Percentiles rank a stretch among this genome's conserved stretches.
phyloP scores from a whole-genome alignment of 2,888 invertebrate species.

The Andrena trimmerana region DNA sequence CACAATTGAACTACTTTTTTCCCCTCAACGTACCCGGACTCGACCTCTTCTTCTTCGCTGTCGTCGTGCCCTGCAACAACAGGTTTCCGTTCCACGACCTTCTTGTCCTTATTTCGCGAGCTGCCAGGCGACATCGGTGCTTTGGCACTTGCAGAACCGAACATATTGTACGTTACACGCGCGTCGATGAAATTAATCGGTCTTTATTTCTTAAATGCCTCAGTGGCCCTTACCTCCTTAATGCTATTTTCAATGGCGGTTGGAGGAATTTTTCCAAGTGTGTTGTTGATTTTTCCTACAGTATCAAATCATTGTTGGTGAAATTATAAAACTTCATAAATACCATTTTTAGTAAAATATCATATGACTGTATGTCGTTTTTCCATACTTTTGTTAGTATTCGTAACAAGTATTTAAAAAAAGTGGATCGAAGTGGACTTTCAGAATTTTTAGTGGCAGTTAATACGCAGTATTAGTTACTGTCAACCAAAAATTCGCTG shows the following conservation, averaged over 20 bases:
- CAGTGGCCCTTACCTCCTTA: slow-evolving; percentile 16
- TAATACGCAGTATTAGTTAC: too few relatives aligned
- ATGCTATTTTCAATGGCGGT: not conserved
- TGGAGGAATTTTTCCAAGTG: slow-evolving; percentile 21
- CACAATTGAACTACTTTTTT: slow-evolving; percentile 67
- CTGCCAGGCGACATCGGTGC: slow-evolving; percentile 33
- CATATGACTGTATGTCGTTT: too few relatives aligned
- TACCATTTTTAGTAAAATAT: too few relatives aligned
- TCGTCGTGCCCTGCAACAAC: slow-evolving; percentile 44
- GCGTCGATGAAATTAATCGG: not conserved
- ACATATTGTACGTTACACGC: slow-evolving; percentile 13
- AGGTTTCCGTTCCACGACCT: slow-evolving; percentile 63
- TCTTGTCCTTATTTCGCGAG: slow-evolving; percentile 66
- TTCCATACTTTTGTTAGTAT: too few relatives aligned
- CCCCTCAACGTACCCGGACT: slow-evolving; percentile 59
- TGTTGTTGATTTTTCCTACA: slow-evolving; percentile 34
- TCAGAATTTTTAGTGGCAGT: too few relatives aligned
- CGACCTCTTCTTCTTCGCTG: slow-evolving; percentile 53
- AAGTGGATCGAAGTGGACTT: too few relatives aligned
- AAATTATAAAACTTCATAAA: not conserved
- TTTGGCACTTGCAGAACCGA: slow-evolving; percentile 55
- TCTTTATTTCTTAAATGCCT: not conserved
- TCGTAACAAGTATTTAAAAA: too few relatives aligned
- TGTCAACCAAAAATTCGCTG: too few relatives aligned
- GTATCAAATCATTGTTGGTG: not conserved